These are phyloP conservation scores for Ellobius talpinus DNA, from an alignment of 2,113 vertebrate genomes.

Conservation along the genomic window DNA sequence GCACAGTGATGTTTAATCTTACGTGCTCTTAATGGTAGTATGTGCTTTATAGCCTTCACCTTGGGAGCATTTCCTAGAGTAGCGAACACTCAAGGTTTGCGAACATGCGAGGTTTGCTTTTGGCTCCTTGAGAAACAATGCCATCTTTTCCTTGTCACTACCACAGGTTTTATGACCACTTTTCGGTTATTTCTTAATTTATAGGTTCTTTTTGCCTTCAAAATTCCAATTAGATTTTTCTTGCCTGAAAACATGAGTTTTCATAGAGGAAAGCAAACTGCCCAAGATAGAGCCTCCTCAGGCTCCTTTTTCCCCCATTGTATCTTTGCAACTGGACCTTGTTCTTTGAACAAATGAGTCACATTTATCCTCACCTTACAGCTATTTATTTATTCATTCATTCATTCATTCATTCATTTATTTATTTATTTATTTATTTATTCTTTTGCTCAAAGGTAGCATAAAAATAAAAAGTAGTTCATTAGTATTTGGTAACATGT, in stretches of 20 bases:
- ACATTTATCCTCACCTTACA: constrained; percentile 42
- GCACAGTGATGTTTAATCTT: background rate
- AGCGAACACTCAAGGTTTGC: background rate
- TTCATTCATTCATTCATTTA: too few species aligned
- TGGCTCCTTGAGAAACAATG: background rate
- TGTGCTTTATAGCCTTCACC: background rate
- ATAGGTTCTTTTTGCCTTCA: background rate
- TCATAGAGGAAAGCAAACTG: background rate
- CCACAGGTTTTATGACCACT: background rate
- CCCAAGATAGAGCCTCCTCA: background rate
- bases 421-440: background rate
- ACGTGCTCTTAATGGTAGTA: background rate
- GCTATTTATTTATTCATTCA: background rate
- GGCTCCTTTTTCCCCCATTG: background rate
- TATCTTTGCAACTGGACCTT: constrained; percentile 43
- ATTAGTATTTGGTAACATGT: background rate
- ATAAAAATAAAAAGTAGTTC: background rate
- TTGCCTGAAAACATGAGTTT: background rate
- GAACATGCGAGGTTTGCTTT: background rate
- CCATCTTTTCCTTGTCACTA: background rate
- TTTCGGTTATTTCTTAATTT: constrained; percentile 43
- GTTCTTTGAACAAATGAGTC: constrained; percentile 56
- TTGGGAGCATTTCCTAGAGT: background rate
- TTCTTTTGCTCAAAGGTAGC: constrained; percentile 42
- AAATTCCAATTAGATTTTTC: background rate